phyloP scores from a whole-genome alignment of 2,113 vertebrate species.

The Chrysochloris asiatica region DNA sequence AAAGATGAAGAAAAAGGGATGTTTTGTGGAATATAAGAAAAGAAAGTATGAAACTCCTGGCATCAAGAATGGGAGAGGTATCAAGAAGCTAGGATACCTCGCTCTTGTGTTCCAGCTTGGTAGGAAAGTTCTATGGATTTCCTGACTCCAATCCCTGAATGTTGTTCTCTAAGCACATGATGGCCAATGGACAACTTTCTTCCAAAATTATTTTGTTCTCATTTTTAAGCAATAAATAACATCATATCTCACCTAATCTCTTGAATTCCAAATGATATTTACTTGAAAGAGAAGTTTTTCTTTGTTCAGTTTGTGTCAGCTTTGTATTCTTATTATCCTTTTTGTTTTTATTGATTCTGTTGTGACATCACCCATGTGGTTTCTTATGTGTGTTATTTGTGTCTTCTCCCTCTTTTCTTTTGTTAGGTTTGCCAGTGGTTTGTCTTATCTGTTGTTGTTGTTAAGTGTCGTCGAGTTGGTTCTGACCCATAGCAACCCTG shows the following conservation, averaged over 20 bases:
- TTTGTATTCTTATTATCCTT: no score
- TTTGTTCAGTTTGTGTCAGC: no score
- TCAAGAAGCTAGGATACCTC: fast-evolving
- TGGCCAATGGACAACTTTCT: neutral
- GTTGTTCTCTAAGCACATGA: neutral
- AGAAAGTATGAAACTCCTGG: neutral
- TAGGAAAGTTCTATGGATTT: neutral
- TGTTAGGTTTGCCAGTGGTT: no score
- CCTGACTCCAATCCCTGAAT: neutral
- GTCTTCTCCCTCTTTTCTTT: no score
- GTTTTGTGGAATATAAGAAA: neutral
- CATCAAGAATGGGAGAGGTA: neutral
- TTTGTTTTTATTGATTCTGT: no score
- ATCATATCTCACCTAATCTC: neutral
- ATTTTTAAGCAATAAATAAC: neutral
- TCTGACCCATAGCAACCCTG: neutral
- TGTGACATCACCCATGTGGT: no score
- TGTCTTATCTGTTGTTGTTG: no score
- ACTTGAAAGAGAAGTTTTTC: no score
- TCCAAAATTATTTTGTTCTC: neutral
- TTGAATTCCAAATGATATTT: no score
- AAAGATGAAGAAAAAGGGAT: neutral
- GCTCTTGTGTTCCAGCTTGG: neutral
- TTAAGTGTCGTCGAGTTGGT: no score
- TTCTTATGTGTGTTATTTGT: no score